These are phyloP conservation scores for Nasonia oneida DNA, from an alignment of 2,888 invertebrate genomes.

Conservation along the genomic window DNA sequence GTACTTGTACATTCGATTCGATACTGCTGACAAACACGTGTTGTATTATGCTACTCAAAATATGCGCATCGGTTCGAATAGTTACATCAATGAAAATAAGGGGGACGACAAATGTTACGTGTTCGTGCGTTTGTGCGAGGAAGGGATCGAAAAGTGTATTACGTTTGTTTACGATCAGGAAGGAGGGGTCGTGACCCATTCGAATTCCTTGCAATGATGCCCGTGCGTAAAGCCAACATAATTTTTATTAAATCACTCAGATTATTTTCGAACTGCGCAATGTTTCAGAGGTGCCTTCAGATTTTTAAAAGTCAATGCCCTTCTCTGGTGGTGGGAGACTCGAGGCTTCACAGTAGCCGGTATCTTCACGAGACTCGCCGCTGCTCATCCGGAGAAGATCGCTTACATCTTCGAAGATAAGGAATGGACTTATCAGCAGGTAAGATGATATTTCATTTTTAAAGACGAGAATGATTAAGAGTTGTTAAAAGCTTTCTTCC, in stretches of 20 bases:
- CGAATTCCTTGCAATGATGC: not conserved
- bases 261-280: too few relatives aligned
- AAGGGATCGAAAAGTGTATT: slow-evolving; percentile 2
- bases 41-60: not conserved
- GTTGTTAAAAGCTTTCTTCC: not conserved
- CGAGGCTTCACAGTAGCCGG: slow-evolving; percentile 84
- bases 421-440: slow-evolving; percentile 91
- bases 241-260: too few relatives aligned
- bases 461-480: not conserved
- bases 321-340: slow-evolving; percentile 76
- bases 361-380: slow-evolving; percentile 87
- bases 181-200: not conserved
- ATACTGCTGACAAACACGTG: too few relatives aligned
- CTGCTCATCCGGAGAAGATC: slow-evolving; percentile 89
- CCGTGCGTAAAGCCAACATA: not conserved
- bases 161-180: slow-evolving; percentile 20
- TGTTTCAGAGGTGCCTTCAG: slow-evolving; percentile 73
- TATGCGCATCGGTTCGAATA: not conserved
- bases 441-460: slow-evolving; percentile 73
- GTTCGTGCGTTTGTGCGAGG: not conserved
- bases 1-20: too few relatives aligned
- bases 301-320: slow-evolving; percentile 72
- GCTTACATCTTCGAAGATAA: slow-evolving; percentile 91
- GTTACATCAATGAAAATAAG: not conserved
- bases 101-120: slow-evolving; percentile 8